phyloP scores from a whole-genome alignment of 2,113 vertebrate genomes.

The Cricetomys ansorgei region DNA sequence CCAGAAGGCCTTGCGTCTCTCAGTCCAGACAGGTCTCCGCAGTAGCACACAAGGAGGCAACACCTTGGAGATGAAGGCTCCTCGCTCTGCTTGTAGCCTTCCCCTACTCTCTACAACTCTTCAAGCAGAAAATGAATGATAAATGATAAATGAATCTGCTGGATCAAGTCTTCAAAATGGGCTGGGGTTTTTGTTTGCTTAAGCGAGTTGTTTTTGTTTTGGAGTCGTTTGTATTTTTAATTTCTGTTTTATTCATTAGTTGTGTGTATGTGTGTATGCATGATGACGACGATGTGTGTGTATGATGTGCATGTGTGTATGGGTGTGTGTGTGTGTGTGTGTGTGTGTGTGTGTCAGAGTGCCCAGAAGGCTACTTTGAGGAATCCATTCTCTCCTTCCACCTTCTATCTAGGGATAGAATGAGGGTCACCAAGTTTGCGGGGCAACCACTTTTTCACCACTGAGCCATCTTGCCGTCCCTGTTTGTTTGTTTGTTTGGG shows the following conservation, averaged over 20 bases:
- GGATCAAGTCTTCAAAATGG: not conserved
- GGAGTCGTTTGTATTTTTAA: not conserved
- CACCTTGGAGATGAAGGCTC: too few relatives aligned
- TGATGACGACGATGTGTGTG: not conserved
- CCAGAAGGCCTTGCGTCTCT: too few relatives aligned
- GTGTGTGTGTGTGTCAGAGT: not conserved
- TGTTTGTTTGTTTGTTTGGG: not conserved
- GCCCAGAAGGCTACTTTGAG: not conserved
- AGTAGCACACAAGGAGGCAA: not conserved
- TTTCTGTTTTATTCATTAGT: not conserved
- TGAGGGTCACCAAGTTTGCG: too few relatives aligned
- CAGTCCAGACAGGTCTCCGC: not conserved
- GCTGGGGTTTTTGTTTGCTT: not conserved
- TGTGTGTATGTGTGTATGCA: too few relatives aligned
- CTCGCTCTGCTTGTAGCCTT: not conserved
- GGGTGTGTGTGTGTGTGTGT: too few relatives aligned
- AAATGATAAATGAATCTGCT: not conserved
- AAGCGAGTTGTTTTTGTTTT: not conserved
- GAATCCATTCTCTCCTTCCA: not conserved
- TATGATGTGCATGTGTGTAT: not conserved
- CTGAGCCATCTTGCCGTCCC: not conserved
- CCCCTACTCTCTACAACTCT: not conserved
- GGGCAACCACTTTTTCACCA: not conserved
- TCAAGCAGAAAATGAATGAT: too few relatives aligned
- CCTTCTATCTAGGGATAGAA: not conserved